Conservation (phyloP, 2,797 vertebrate species). For the Takifugu ocellatus region DNA sequence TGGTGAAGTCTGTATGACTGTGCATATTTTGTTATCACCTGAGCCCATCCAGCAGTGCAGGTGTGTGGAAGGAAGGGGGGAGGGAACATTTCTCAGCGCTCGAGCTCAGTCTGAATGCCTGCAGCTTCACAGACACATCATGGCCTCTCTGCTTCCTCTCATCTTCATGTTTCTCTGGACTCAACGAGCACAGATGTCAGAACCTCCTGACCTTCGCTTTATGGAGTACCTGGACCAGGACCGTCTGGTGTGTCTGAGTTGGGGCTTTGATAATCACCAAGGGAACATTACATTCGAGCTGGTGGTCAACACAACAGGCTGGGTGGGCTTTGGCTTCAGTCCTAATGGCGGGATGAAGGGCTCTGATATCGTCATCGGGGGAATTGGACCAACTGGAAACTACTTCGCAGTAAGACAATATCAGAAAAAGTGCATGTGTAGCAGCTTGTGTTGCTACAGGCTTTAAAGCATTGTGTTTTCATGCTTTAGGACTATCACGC, state of each 20-base stretch:
- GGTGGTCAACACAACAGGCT: slow-evolving; percentile 70
- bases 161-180: slow-evolving; percentile 34
- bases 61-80: slow-evolving; percentile 42
- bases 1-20: slow-evolving; percentile 21
- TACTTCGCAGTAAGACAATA: slow-evolving; percentile 77
- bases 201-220: slow-evolving; percentile 55
- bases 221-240: slow-evolving; percentile 70
- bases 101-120: slow-evolving; percentile 38
- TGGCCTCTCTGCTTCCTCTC: slow-evolving; percentile 40
- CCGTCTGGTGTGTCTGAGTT: slow-evolving; percentile 55
- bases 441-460: background rate
- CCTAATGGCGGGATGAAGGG: slow-evolving; percentile 62
- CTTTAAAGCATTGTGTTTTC: slow-evolving; percentile 1
- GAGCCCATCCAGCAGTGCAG: slow-evolving; percentile 41
- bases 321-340: slow-evolving; percentile 79
- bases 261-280: slow-evolving; percentile 70
- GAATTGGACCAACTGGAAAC: slow-evolving; percentile 52
- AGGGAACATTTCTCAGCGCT: slow-evolving; percentile 15
- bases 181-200: slow-evolving; percentile 1
- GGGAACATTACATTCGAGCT: slow-evolving; percentile 74
- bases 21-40: slow-evolving; percentile 33
- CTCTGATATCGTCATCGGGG: slow-evolving; percentile 77
- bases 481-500: slow-evolving; percentile 72
- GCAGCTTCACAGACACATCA: slow-evolving; percentile 35
- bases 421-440: background rate